phyloP scores from a whole-genome alignment of 53 echinoderm and acorn worm species.

The Antedon mediterranea region DNA sequence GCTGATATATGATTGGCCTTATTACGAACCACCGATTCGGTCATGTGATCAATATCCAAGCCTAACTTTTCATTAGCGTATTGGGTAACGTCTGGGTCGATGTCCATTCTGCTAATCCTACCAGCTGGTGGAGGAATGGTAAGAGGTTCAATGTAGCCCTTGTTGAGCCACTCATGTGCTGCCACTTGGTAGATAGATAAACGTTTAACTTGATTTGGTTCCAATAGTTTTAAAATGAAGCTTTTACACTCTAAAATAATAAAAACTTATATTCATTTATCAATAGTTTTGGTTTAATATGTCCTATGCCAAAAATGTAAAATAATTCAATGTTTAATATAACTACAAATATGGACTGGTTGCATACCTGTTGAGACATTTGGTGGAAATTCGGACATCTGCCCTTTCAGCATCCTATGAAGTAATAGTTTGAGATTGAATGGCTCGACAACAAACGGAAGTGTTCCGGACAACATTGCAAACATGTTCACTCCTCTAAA shows the following conservation, averaged over 20 bases:
- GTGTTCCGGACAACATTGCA: constrained; percentile 69
- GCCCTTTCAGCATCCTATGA: constrained; percentile 56
- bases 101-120: constrained; percentile 56
- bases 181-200: constrained; percentile 51
- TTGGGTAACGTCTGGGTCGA: constrained; percentile 59
- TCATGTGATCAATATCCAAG: constrained; percentile 56
- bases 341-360: too few relatives aligned
- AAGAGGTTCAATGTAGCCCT: constrained; percentile 8
- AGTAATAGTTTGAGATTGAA: constrained; percentile 69
- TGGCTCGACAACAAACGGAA: constrained; percentile 87
- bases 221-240: constrained; percentile 56
- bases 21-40: constrained; percentile 53
- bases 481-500: constrained; percentile 88
- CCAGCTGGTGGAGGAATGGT: constrained; percentile 28
- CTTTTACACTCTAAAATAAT: constrained; percentile 45
- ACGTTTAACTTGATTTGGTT: constrained; percentile 59
- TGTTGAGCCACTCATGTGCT: constrained; percentile 52
- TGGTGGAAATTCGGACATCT: constrained; percentile 50
- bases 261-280: not conserved
- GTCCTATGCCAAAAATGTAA: too few relatives aligned
- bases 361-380: constrained; percentile 43
- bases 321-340: too few relatives aligned
- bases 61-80: constrained; percentile 55
- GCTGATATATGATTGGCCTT: constrained; percentile 80
- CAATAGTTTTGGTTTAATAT: too few relatives aligned